A percentile compares a stretch with the other conserved stretches of the same genome.
Evolutionary conservation across 2,113 vertebrate species (phyloP).

Genomic region (Anarhynchus alexandrinus): DNA sequence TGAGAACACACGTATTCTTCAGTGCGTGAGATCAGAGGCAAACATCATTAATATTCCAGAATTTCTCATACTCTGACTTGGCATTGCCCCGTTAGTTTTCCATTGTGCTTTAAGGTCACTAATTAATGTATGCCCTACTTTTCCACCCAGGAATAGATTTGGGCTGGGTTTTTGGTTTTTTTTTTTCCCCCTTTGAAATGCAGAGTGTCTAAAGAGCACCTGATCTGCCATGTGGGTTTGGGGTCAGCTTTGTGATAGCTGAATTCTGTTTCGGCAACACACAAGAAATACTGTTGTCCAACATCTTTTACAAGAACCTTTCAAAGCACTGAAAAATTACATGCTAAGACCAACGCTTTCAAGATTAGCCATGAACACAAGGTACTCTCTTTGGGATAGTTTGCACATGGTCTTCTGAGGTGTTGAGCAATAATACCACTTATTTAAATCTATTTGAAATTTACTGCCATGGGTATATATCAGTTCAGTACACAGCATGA

Average conservation of each 20-base stretch:
- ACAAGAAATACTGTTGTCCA: neutral
- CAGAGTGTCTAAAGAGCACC: slow-evolving; percentile 36
- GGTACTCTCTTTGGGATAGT: neutral
- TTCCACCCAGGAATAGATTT: slow-evolving; percentile 29
- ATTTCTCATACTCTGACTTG: slow-evolving; percentile 57
- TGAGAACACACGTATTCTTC: neutral
- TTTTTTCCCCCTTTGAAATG: slow-evolving; percentile 38
- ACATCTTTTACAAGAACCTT: neutral
- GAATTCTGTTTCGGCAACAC: neutral
- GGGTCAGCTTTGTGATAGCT: slow-evolving; percentile 12
- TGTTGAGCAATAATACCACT: neutral
- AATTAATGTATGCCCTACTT: slow-evolving; percentile 62
- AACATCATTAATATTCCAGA: slow-evolving; percentile 34
- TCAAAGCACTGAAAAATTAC: slow-evolving; percentile 6
- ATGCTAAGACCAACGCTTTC: neutral
- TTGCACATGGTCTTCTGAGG: neutral
- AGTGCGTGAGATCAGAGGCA: slow-evolving; percentile 30
- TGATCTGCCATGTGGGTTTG: neutral
- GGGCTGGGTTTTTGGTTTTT: neutral
- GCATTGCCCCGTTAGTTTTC: slow-evolving; percentile 58
- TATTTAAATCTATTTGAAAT: neutral
- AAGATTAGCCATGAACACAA: neutral
- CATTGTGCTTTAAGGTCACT: slow-evolving; percentile 56
- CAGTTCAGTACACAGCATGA: neutral
- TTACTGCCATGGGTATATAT: neutral